phyloP scores from a whole-genome alignment of 2,113 vertebrate genomes.

The Pavo muticus region DNA sequence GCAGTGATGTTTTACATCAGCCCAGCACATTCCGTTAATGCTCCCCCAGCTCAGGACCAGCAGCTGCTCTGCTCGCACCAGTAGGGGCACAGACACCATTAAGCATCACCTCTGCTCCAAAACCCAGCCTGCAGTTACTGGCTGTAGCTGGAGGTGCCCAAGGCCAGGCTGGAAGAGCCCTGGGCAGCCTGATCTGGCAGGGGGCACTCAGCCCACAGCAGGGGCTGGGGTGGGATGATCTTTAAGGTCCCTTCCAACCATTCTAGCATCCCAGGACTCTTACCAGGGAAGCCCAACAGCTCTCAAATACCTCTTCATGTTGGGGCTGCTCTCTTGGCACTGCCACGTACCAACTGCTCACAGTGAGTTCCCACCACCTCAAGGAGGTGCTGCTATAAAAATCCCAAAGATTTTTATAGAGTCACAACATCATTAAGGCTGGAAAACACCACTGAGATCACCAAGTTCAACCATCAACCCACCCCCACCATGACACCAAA shows the following conservation, averaged over 20 bases:
- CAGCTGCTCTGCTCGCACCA: slow-evolving; percentile 51
- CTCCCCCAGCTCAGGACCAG: not conserved
- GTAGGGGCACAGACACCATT: slow-evolving; percentile 21
- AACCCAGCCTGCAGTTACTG: not conserved
- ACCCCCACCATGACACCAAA: too few species aligned
- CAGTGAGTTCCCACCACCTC: not conserved
- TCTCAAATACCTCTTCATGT: not conserved
- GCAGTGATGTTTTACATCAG: slow-evolving; percentile 28
- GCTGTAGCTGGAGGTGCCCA: not conserved
- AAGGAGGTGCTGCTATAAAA: not conserved
- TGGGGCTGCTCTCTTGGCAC: not conserved
- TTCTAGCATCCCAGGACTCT: not conserved
- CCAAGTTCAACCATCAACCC: too few species aligned
- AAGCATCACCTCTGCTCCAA: slow-evolving; percentile 22
- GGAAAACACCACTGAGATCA: too few species aligned
- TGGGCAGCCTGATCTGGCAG: not conserved
- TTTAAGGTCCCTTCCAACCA: too few species aligned
- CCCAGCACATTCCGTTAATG: not conserved
- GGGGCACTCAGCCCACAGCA: not conserved
- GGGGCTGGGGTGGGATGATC: too few species aligned
- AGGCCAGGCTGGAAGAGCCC: not conserved
- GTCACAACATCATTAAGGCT: too few species aligned
- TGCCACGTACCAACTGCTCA: not conserved
- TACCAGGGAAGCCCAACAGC: not conserved
- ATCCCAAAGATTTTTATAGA: not conserved